Evolutionary conservation across 2,797 vertebrate genomes (phyloP).

Genomic region (Cyprinodon diabolis): DNA sequence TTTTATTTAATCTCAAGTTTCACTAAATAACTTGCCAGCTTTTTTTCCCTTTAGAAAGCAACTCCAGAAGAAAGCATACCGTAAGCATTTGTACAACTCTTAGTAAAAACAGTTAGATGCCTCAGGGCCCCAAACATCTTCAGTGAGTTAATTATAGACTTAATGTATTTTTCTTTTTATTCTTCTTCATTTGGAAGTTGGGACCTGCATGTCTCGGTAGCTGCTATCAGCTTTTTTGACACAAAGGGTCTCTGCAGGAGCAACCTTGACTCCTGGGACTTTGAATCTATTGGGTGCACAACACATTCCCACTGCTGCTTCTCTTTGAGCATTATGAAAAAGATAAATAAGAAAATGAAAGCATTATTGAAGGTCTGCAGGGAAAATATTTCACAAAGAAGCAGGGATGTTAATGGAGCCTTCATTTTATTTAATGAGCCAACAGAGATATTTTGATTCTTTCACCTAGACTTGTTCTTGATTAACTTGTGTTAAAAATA

Average conservation of each 20-base stretch:
- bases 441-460: conserved; percentile 8
- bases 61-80: neutral
- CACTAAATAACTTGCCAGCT: neutral
- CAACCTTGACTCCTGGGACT: conserved; percentile 58
- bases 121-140: conserved; percentile 13
- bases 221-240: conserved; percentile 43
- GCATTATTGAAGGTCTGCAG: conserved; percentile 31
- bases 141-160: conserved; percentile 37
- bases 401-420: conserved; percentile 65
- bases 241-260: conserved; percentile 39
- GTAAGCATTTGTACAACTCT: neutral
- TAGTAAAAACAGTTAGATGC: conserved; percentile 14
- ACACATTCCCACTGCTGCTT: conserved; percentile 27
- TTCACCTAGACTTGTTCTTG: conserved; percentile 11
- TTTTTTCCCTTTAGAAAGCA: neutral
- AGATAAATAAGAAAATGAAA: conserved; percentile 17
- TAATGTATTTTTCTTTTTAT: conserved; percentile 7
- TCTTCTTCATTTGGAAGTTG: conserved; percentile 30
- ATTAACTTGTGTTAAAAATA: conserved; percentile 13
- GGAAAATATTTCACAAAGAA: conserved; percentile 32
- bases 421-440: conserved; percentile 37
- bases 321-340: conserved; percentile 30
- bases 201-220: conserved; percentile 35
- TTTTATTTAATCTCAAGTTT: neutral
- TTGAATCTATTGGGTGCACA: conserved; percentile 13